Evolutionary conservation across 2,113 vertebrate genomes (phyloP).

Genomic region (Mastomys natalensis): DNA sequence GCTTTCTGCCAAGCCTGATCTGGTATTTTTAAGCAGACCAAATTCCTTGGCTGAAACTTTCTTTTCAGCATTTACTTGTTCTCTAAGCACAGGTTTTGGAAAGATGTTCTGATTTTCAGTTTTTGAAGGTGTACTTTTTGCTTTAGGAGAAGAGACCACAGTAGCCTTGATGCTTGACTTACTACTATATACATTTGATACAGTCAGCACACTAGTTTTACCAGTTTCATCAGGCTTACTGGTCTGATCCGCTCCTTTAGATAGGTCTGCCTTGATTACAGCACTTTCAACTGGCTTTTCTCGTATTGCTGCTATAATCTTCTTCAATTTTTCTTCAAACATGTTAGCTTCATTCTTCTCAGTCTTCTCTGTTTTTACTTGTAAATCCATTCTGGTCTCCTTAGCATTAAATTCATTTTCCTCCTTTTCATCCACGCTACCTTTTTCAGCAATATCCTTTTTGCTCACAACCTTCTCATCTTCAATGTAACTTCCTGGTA

Average conservation of each 20-base stretch:
- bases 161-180: slow-evolving; percentile 73
- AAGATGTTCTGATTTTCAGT: slow-evolving; percentile 79
- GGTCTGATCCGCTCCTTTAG: slow-evolving; percentile 64
- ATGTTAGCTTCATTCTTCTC: slow-evolving; percentile 39
- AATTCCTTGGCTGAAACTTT: slow-evolving; percentile 58
- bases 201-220: neutral
- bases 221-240: slow-evolving; percentile 44
- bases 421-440: neutral
- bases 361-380: slow-evolving; percentile 30
- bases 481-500: neutral
- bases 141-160: slow-evolving; percentile 68
- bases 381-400: slow-evolving; percentile 56
- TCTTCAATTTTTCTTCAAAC: slow-evolving; percentile 72
- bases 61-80: slow-evolving; percentile 73
- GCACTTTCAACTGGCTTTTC: slow-evolving; percentile 50
- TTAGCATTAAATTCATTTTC: slow-evolving; percentile 37
- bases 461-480: neutral
- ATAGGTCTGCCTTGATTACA: slow-evolving; percentile 16
- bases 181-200: neutral
- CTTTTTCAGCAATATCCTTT: slow-evolving; percentile 12
- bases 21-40: slow-evolving; percentile 56
- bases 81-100: slow-evolving; percentile 57
- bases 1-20: slow-evolving; percentile 68
- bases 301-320: neutral
- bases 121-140: slow-evolving; percentile 60